These are phyloP conservation scores for Drosophila melanosoma DNA, from an alignment of 2,888 invertebrate genomes.

Conservation along the genomic window DNA sequence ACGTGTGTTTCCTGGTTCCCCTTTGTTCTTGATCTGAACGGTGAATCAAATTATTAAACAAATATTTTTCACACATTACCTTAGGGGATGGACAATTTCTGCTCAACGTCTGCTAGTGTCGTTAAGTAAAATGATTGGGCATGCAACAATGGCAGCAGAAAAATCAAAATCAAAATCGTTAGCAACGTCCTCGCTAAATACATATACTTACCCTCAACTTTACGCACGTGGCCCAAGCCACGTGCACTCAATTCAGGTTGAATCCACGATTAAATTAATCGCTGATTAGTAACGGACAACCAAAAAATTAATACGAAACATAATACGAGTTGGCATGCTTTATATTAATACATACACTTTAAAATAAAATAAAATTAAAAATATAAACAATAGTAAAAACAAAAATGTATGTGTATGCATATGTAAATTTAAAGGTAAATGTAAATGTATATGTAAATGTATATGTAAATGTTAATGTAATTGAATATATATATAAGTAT, in stretches of 20 bases:
- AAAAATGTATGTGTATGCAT: background rate
- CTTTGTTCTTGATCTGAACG: slow-evolving; percentile 56
- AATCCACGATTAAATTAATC: slow-evolving; percentile 85
- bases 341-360: background rate
- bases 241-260: slow-evolving; percentile 84
- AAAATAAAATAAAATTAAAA: background rate
- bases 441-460: background rate
- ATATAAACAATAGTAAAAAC: background rate
- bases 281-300: slow-evolving; percentile 84
- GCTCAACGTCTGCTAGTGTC: slow-evolving; percentile 76
- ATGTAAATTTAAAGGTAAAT: background rate
- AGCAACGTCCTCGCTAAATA: slow-evolving; percentile 67
- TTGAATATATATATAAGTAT: background rate
- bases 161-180: slow-evolving; percentile 71
- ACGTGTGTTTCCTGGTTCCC: slow-evolving; percentile 56
- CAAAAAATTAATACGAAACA: slow-evolving; percentile 39
- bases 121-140: slow-evolving; percentile 78
- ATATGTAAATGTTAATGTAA: background rate
- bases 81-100: slow-evolving; percentile 62
- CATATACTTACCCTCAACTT: slow-evolving; percentile 73
- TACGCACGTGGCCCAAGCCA: slow-evolving; percentile 79
- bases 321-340: background rate
- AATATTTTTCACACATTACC: slow-evolving; percentile 77
- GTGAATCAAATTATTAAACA: slow-evolving; percentile 66
- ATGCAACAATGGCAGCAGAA: slow-evolving; percentile 68